phyloP scores from a whole-genome alignment of 2,113 vertebrate species.

The Catagonus wagneri region DNA sequence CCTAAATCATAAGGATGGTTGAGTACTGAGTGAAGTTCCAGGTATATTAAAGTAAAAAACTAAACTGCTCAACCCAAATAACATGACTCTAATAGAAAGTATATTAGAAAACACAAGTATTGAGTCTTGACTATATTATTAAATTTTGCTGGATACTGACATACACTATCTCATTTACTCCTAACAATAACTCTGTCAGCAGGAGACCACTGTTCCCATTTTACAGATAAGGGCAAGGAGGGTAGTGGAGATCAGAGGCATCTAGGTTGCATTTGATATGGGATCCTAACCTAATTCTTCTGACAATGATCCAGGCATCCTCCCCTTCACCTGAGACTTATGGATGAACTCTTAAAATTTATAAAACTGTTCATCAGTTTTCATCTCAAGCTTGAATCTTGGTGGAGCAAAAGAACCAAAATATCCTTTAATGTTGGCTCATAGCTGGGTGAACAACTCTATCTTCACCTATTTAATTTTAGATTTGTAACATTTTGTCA shows the following conservation, averaged over 20 bases:
- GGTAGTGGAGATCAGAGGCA: neutral
- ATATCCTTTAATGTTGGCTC: neutral
- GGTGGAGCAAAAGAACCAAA: neutral
- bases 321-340: neutral
- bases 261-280: too few species aligned
- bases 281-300: neutral
- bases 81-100: neutral
- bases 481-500: neutral
- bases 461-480: neutral
- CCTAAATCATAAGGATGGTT: neutral
- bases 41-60: neutral
- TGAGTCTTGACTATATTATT: neutral
- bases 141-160: neutral
- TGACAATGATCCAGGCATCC: neutral
- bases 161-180: neutral
- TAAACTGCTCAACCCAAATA: neutral
- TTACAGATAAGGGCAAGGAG: neutral
- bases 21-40: neutral
- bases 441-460: neutral
- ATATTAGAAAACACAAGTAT: neutral
- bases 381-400: neutral
- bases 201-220: neutral
- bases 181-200: neutral
- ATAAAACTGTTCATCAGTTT: neutral
- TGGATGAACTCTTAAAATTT: neutral